Base-by-base conservation (phyloP, 2,888 invertebrate species). In the Autographa gamma region DNA sequence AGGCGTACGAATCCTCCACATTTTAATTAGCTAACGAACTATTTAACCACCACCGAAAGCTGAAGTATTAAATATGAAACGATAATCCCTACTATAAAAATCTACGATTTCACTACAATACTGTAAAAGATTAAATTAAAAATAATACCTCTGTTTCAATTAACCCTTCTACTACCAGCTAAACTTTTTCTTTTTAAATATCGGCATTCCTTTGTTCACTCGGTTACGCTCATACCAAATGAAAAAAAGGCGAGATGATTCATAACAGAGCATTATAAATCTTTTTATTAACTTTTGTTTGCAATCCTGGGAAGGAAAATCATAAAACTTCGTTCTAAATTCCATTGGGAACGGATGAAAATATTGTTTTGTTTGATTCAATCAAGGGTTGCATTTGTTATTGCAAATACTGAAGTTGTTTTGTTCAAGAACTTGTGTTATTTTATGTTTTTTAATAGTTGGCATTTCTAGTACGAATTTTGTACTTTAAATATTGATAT, bases 201-300 rank as follows among this genome's bases (percentile, higher is more conserved):
- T 56, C 19, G 54, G 54, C 54, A 56, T 56, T 25, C 14, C 25
- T 19, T 56, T 56, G 54, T 13, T 56, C 54, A 25, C 25, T 25
- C 13, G 19, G 19, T 25, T 56, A 25, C 13, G 54, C 48, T 48
- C 48, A 56, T 56, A 9, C 19, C 54, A 25, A 56, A 14, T 56
- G 19, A 56, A 56, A 56, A 54, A 19, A 25, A 25, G 19, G 19
- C 25, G 54, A 19, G 54, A 56, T 25, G 54, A 56, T 56, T 56
- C 54, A 56, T 56, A 56, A 56, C 25, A 56, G 25, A 25, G 54
- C 19, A 25, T 56, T 56, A 56, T 56, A 56, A 56, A 25, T 56
- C 54, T 56, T 56, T 54, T 56, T 56, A 56, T 56, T 19, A 56
- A 25, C 54, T 25, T 56, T 56, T 19, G 19, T 25, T 25, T 56